Evolutionary conservation across 2,113 vertebrate genomes (phyloP).

Genomic region (Chloebia gouldiae): DNA sequence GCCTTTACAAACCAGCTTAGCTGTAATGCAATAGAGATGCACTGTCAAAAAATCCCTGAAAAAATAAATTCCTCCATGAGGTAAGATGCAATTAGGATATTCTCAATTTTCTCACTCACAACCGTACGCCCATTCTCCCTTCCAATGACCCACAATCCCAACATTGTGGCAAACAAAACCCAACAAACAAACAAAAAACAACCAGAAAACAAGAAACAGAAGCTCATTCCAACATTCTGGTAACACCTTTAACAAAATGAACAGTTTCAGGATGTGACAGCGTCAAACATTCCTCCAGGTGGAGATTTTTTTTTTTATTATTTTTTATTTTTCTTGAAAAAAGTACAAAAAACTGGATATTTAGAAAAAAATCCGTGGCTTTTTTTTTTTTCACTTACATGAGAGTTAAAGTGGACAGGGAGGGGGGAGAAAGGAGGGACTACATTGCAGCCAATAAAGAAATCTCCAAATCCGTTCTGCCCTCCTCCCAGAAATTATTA

Average conservation of each 20-base stretch:
- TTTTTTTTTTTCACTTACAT: slow-evolving; percentile 52
- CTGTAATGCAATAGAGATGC: slow-evolving; percentile 88
- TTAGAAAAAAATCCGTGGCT: slow-evolving; percentile 67
- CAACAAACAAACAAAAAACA: slow-evolving; percentile 49
- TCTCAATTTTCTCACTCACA: slow-evolving; percentile 54
- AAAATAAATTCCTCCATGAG: slow-evolving; percentile 88
- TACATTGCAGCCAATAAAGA: slow-evolving; percentile 65
- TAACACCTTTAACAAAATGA: slow-evolving; percentile 56
- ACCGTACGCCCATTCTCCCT: slow-evolving; percentile 6
- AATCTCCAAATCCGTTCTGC: slow-evolving; percentile 60
- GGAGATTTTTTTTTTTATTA: background rate
- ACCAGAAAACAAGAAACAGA: slow-evolving; percentile 56
- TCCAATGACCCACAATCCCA: slow-evolving; percentile 60
- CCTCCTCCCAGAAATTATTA: slow-evolving; percentile 64
- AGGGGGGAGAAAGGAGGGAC: slow-evolving; percentile 65
- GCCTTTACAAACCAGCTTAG: slow-evolving; percentile 83
- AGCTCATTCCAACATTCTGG: slow-evolving; percentile 65
- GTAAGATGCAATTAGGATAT: slow-evolving; percentile 81
- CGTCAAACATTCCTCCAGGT: slow-evolving; percentile 63
- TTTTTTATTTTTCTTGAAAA: slow-evolving; percentile 56
- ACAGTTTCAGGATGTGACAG: slow-evolving; percentile 64
- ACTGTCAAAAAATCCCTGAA: slow-evolving; percentile 97
- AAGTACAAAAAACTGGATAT: slow-evolving; percentile 68
- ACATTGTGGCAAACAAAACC: slow-evolving; percentile 58
- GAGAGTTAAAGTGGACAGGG: slow-evolving; percentile 67